Conservation (phyloP, 2,113 vertebrate species). For the Pluvialis apricaria region DNA sequence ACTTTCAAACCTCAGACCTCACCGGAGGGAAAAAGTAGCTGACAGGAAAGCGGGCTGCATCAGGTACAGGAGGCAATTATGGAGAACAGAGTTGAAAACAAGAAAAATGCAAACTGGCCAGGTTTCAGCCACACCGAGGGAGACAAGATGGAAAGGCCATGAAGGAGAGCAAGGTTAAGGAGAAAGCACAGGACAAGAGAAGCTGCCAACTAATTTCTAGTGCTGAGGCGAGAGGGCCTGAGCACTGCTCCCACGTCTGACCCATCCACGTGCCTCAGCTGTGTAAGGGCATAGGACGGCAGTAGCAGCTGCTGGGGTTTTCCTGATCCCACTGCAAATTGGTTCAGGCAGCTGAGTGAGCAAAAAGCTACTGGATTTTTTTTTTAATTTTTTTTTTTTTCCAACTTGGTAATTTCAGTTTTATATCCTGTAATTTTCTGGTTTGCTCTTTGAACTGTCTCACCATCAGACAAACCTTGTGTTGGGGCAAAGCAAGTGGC, state of each 20-base stretch:
- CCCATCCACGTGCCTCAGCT: accelerated
- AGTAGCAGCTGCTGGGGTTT: neutral
- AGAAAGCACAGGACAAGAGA: neutral
- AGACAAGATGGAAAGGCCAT: neutral
- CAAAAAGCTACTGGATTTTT: neutral
- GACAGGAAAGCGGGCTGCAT: neutral
- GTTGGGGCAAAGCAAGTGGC: neutral
- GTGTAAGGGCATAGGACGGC: neutral
- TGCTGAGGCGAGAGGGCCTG: neutral
- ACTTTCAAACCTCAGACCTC: neutral
- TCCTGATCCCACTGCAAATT: neutral
- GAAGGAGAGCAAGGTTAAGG: neutral
- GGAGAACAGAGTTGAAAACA: neutral
- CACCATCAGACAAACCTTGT: neutral
- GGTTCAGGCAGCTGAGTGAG: neutral
- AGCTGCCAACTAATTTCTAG: neutral
- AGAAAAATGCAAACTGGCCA: neutral
- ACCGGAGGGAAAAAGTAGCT: neutral
- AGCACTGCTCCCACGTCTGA: neutral
- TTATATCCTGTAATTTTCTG: neutral
- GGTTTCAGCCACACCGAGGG: neutral
- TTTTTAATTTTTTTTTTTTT: neutral
- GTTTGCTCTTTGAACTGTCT: neutral
- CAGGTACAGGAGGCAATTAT: neutral
- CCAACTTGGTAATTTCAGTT: neutral